Base-by-base conservation (phyloP, 2,888 invertebrate genomes). In the Caenorhabditis sp. region DNA sequence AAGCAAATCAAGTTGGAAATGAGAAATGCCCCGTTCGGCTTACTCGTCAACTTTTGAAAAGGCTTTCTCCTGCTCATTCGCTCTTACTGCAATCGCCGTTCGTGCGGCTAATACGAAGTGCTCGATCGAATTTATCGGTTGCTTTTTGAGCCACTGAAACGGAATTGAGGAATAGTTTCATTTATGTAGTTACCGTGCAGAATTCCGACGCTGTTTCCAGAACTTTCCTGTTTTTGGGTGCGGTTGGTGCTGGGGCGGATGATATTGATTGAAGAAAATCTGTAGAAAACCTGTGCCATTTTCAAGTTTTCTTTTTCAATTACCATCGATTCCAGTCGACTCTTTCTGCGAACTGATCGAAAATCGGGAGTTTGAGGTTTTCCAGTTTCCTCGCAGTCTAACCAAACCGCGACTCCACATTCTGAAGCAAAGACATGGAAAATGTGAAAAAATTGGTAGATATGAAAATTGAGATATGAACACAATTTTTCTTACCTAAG, bases 61-160 rank as follows among this genome's bases (percentile, higher is more conserved):
- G 7, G 30, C 73, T 17, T 50, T 48, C 4, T 45, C 48, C 26
- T 61, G 63, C 2, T 74, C 74, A 5, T 2, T 37, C 6, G 41
- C 8, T 39, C 35, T 59, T 2, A 74, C 46, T 17, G 32, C 56
- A 2, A 56, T 35, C 0, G 62, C 61, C 15, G 68, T 5, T 39
- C 32, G 46, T 15, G 75, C 55, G 3, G 75, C 75, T 1, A 22
- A 13, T 11, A 61, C 43, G 17, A 62, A 68, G 2, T 75, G 32
- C 6, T 39, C 37, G 4, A 56, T 13, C 2, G 66, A 26, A 26
- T 56, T 43, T 1, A 75, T 22, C 1, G 55, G 56, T 8, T 68
- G 55, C 8, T 50, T 24, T 0, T 62, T n/a, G 6, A 75, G 26
- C 75, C 73, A 73, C 59, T 73, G 30, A 41, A 62, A 71, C n/a